phyloP scores from a whole-genome alignment of 2,113 vertebrate genomes.

The Channa maculata region DNA sequence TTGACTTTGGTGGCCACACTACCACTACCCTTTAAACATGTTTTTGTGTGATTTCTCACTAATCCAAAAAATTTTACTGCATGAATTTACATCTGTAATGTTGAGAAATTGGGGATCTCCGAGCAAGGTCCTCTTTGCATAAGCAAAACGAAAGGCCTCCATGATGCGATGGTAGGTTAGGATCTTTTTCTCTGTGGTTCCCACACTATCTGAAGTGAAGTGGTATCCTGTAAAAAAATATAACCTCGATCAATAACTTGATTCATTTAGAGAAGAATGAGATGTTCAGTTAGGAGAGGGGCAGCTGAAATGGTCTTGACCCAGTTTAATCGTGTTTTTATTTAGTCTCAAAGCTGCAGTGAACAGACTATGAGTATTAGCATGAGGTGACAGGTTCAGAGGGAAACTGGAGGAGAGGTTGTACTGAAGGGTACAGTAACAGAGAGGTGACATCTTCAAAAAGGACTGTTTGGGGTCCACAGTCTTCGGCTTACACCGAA shows the following conservation, averaged over 20 bases:
- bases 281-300: constrained; percentile 3
- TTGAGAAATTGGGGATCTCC: constrained; percentile 89
- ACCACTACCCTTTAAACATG: background rate
- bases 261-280: background rate
- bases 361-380: constrained; percentile 6
- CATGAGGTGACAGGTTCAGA: constrained; percentile 34
- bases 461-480: constrained; percentile 7
- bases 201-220: constrained; percentile 85
- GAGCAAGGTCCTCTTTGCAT: constrained; percentile 91
- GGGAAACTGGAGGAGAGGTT: constrained; percentile 2
- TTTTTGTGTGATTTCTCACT: too few species aligned
- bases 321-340: constrained; percentile 16
- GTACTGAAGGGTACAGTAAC: constrained; percentile 24
- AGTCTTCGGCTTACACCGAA: background rate
- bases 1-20: background rate
- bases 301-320: constrained; percentile 15
- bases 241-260: background rate
- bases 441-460: constrained; percentile 23
- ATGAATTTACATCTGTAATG: constrained; percentile 84
- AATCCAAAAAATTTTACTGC: background rate
- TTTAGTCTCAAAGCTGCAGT: constrained; percentile 39
- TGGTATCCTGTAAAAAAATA: constrained; percentile 86
- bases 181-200: constrained; percentile 79
- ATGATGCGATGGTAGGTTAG: constrained; percentile 93
- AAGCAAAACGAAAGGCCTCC: constrained; percentile 95